Conservation (phyloP, 2,113 vertebrate species). For the Cochlearius cochlearius region DNA sequence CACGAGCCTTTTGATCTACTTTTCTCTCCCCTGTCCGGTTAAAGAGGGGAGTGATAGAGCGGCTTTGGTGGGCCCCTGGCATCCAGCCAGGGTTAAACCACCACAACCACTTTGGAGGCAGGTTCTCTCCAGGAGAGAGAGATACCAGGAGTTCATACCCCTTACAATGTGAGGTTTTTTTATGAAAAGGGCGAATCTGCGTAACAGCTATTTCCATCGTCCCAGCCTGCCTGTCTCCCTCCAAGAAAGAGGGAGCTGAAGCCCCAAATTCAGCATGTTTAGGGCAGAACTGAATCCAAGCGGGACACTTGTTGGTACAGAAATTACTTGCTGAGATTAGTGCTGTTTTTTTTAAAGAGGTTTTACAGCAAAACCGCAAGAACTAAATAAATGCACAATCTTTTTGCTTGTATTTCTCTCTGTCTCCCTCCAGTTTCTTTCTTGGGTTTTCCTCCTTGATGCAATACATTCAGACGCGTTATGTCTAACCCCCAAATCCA, state of each 20-base stretch:
- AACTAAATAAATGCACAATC: background rate
- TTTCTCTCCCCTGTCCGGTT: too few relatives aligned
- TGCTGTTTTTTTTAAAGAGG: background rate
- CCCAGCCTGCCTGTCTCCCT: background rate
- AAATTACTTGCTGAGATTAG: background rate
- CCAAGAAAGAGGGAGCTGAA: background rate
- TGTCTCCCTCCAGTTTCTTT: background rate
- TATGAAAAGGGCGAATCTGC: background rate
- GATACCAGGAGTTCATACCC: background rate
- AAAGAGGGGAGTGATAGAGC: too few relatives aligned
- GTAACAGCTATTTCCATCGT: background rate
- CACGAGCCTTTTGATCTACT: too few relatives aligned
- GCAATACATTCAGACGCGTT: background rate
- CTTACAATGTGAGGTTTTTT: fast-evolving
- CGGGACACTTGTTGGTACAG: background rate
- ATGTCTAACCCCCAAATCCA: background rate
- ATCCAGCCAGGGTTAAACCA: too few relatives aligned
- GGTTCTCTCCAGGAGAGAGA: background rate
- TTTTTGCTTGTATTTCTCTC: background rate
- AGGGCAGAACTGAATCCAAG: background rate
- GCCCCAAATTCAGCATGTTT: background rate
- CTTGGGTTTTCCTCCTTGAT: background rate
- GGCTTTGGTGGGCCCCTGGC: too few relatives aligned
- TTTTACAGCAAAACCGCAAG: background rate
- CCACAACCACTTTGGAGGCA: background rate